Conservation (phyloP, 2,888 invertebrate species). For the Nomada ferruginata region DNA sequence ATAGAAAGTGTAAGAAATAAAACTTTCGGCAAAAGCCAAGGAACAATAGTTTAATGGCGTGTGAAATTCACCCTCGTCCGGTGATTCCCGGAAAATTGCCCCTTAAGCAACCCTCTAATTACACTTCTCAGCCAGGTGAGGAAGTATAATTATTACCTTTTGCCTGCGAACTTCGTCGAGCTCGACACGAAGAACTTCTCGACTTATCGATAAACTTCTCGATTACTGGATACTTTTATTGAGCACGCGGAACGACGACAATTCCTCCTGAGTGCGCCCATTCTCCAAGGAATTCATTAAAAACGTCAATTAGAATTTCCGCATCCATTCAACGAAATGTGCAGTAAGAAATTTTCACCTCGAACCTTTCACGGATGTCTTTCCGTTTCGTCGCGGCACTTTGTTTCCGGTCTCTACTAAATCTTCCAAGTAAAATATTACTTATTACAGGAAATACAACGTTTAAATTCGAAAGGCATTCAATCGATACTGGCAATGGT, state of each 20-base stretch:
- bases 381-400: constrained; percentile 8
- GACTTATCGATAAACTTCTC: constrained; percentile 59
- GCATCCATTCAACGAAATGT: constrained; percentile 41
- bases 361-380: background rate
- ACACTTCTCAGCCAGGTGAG: constrained; percentile 25
- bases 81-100: constrained; percentile 28
- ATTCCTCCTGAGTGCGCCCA: background rate
- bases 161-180: background rate
- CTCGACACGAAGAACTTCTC: constrained; percentile 35
- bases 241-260: constrained; percentile 37
- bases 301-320: constrained; percentile 54
- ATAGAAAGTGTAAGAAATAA: no score
- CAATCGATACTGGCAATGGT: no score
- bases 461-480: background rate
- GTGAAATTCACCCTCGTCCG: constrained; percentile 22
- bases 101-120: constrained; percentile 55
- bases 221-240: constrained; percentile 46
- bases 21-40: no score
- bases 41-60: constrained; percentile 15
- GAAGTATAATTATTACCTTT: constrained; percentile 39
- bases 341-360: constrained; percentile 42
- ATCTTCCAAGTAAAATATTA: background rate
- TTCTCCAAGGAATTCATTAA: constrained; percentile 38
- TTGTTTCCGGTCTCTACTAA: background rate
- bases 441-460: background rate